Evolutionary conservation across 2,888 invertebrate genomes (phyloP).

Genomic region (Tetragonisca angustula): DNA sequence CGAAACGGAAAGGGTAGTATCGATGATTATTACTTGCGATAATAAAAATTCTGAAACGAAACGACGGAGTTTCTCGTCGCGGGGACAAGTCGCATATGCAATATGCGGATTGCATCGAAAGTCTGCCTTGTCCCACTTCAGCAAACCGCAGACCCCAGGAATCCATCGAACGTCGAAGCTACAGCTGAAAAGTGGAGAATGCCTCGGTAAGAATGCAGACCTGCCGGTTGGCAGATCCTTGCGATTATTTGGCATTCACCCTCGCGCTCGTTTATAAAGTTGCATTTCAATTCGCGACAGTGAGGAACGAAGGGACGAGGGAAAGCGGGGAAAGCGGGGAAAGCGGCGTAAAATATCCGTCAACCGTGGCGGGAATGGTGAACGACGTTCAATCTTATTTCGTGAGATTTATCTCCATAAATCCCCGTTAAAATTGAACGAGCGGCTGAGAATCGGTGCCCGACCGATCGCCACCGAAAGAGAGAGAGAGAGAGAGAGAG

Average conservation of each 20-base stretch:
- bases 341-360: slow-evolving; percentile 54
- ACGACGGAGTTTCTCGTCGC: too few species aligned
- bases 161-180: too few species aligned
- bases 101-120: too few species aligned
- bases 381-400: slow-evolving; percentile 70
- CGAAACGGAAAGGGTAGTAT: too few species aligned
- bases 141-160: too few species aligned
- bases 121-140: too few species aligned
- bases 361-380: slow-evolving; percentile 67
- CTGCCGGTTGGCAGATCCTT: background rate
- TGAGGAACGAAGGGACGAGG: background rate
- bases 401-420: slow-evolving; percentile 69
- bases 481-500: too few species aligned
- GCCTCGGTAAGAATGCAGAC: background rate
- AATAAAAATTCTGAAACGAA: too few species aligned
- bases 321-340: background rate
- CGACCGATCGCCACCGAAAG: slow-evolving; percentile 25
- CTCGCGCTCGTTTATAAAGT: slow-evolving; percentile 48
- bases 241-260: slow-evolving; percentile 50
- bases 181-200: slow-evolving; percentile 17
- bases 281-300: slow-evolving; percentile 62
- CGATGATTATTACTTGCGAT: too few species aligned
- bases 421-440: slow-evolving; percentile 74
- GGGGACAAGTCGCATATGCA: too few species aligned
- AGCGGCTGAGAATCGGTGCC: slow-evolving; percentile 20